These are phyloP conservation scores for Cynoglossus semilaevis DNA, from an alignment of 2,113 vertebrate genomes.

Conservation along the genomic window DNA sequence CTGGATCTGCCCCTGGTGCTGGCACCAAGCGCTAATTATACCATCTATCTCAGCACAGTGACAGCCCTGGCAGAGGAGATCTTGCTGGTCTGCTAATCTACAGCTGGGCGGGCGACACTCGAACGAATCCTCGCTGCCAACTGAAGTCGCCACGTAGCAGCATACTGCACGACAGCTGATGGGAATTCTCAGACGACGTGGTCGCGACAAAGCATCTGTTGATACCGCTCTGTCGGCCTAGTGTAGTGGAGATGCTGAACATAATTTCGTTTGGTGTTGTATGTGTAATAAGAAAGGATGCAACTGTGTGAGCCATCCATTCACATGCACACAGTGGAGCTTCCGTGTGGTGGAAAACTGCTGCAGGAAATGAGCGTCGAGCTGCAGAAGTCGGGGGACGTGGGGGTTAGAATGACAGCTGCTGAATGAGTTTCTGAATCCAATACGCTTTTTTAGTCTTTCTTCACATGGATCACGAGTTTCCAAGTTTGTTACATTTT, in stretches of 20 bases:
- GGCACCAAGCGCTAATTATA: conserved; percentile 67
- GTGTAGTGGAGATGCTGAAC: neutral
- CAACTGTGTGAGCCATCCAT: conserved; percentile 5
- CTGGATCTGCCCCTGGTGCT: conserved; percentile 48
- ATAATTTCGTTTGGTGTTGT: conserved; percentile 18
- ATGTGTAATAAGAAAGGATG: conserved; percentile 22
- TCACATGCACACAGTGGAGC: conserved; percentile 8
- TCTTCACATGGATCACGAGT: conserved; percentile 56
- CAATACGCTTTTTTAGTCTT: conserved; percentile 61
- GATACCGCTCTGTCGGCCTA: neutral
- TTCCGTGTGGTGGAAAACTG: conserved; percentile 20
- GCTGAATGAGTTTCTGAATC: conserved; percentile 30
- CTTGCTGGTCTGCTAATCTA: conserved; percentile 48
- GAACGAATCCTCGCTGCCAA: conserved; percentile 26
- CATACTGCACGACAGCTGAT: conserved; percentile 32
- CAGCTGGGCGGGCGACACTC: conserved; percentile 48
- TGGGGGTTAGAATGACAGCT: neutral
- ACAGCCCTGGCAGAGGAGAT: conserved; percentile 48
- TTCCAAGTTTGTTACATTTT: conserved; percentile 74
- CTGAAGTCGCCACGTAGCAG: conserved; percentile 31
- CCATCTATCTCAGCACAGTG: conserved; percentile 47
- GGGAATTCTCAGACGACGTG: conserved; percentile 16
- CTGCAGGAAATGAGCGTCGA: conserved; percentile 15
- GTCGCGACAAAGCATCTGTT: conserved; percentile 21
- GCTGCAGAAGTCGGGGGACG: conserved; percentile 29